Evolutionary conservation across 2,888 invertebrate species (phyloP).

Genomic region (Odiellus spinosus): DNA sequence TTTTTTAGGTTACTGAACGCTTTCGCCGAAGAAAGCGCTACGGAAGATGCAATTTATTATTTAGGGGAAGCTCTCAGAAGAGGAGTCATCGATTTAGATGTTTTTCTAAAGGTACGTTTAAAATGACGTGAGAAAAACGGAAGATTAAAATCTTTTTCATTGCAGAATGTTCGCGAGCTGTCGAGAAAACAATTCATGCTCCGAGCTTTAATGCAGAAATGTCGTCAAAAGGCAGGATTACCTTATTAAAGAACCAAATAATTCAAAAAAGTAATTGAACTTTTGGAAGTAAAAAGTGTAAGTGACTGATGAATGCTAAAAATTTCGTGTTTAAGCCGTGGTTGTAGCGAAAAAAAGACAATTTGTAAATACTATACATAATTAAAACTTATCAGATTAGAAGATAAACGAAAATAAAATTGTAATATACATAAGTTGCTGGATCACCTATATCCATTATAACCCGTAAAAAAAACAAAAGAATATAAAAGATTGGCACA

Average conservation of each 20-base stretch:
- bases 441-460: too few species aligned
- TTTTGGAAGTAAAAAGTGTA: too few species aligned
- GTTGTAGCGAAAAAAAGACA: too few species aligned
- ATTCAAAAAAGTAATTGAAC: neutral
- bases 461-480: too few species aligned
- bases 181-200: conserved; percentile 92
- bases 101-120: conserved; percentile 57
- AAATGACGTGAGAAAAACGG: too few species aligned
- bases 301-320: too few species aligned
- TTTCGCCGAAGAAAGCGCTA: conserved; percentile 92
- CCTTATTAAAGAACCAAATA: conserved; percentile 22
- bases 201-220: conserved; percentile 88
- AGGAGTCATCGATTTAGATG: conserved; percentile 84
- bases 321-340: too few species aligned
- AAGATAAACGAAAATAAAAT: too few species aligned
- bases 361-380: too few species aligned
- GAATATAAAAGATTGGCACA: too few species aligned
- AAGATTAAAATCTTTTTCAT: conserved; percentile 17
- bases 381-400: too few species aligned
- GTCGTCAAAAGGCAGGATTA: conserved; percentile 75
- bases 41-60: conserved; percentile 96
- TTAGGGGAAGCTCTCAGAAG: conserved; percentile 85
- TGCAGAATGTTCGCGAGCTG: conserved; percentile 72
- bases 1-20: conserved; percentile 60
- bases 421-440: too few species aligned